phyloP scores from a whole-genome alignment of 2,888 invertebrate genomes.

The Enchytraeus crypticus region DNA sequence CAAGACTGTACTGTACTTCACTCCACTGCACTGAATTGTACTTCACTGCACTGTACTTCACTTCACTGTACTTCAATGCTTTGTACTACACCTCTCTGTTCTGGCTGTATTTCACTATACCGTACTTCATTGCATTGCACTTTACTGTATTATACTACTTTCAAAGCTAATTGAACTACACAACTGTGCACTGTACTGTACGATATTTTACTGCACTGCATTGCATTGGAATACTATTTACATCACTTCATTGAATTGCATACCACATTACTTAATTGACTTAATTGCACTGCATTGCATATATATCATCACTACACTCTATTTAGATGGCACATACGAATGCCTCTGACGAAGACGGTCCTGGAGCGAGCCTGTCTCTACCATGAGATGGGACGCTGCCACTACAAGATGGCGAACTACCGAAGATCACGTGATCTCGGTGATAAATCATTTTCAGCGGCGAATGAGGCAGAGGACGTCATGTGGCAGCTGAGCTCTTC shows the following conservation, averaged over 20 bases:
- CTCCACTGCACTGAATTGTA: no score
- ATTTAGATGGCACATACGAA: conserved; percentile 45
- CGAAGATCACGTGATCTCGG: conserved; percentile 40
- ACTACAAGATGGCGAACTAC: conserved; percentile 42
- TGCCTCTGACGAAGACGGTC: conserved; percentile 43
- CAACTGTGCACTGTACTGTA: no score
- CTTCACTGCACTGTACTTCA: no score
- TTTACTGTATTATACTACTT: no score
- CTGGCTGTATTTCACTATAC: no score
- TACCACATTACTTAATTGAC: background rate
- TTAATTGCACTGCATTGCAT: background rate
- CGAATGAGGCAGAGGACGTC: conserved; percentile 38
- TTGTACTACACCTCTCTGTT: no score
- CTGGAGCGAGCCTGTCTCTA: conserved; percentile 49
- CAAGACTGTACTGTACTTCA: no score
- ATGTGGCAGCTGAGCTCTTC: conserved; percentile 45
- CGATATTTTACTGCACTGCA: no score
- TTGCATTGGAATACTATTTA: no score
- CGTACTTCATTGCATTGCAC: no score
- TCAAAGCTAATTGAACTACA: no score
- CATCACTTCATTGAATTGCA: background rate
- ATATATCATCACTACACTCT: background rate
- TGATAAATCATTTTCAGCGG: conserved; percentile 39
- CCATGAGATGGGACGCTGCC: conserved; percentile 51
- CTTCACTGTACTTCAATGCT: no score